Evolutionary conservation across 2,888 invertebrate species (phyloP), one percentile per base, ranked within the genome.

Genomic region (Halictus quadricinctus): DNA sequence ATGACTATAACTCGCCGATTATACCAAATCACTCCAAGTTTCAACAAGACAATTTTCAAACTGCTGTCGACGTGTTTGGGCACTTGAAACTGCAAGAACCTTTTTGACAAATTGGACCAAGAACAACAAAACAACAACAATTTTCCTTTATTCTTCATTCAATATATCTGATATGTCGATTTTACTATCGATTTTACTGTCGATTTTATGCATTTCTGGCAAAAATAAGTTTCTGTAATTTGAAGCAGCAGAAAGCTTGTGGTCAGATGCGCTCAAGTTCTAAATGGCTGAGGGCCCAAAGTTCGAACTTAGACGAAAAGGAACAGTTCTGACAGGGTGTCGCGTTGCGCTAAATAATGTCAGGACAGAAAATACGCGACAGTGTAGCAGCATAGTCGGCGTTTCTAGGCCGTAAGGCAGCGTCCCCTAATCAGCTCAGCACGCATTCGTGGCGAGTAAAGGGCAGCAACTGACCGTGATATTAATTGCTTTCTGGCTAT

Each of bases 401-500:
- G 82, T 75, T 78, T 73, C 72, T 66, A 50, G 41, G 64, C 46
- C 43, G 46, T 13, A 21, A 50, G 46, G 18, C 12, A 13, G 8
- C 50, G 60, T n/a, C 43, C 60, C 60, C 41, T 83, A 77, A 76
- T 41, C 70, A 64, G 60, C 72, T 78, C 80, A 76, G 70, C 64
- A 77, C 78, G 86, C 81, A 73, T 77, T 76, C 80, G 70, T 78
- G 78, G 76, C 70, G 73, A 78, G 83, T 88, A 87, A 91, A 88
- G 88, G 89, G 87, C 86, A 87, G 88, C 88, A 91, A 91, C 91
- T 88, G 91, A 84, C 89, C 88, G 76, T 88, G 89, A 92, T 92
- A 93, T 92, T 93, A 93, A 93, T 93, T 92, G 92, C 91, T 91
- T 90, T 89, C 91, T 91, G 88, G 88, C 93, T 92, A 93, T 93